Evolutionary conservation across 2,113 vertebrate genomes (phyloP).

Genomic region (Strix aluco): DNA sequence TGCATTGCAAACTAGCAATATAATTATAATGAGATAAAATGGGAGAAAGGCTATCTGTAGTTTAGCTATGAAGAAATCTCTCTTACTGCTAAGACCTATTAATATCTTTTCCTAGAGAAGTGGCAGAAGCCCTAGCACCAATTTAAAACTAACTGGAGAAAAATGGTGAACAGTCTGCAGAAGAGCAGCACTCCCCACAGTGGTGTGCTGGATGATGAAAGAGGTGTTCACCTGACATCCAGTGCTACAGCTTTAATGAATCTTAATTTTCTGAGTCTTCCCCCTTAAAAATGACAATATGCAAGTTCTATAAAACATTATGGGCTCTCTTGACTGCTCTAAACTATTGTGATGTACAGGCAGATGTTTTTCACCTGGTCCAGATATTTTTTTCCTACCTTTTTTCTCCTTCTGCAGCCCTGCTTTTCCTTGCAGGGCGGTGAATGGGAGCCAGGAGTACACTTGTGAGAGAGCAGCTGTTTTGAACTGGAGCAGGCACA

Average conservation of each 20-base stretch:
- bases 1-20: neutral
- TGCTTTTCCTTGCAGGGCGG: slow-evolving; percentile 19
- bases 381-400: neutral
- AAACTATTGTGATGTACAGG: neutral
- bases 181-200: neutral
- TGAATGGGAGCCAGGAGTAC: slow-evolving; percentile 65
- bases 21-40: neutral
- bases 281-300: slow-evolving; percentile 36
- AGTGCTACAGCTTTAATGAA: slow-evolving; percentile 35
- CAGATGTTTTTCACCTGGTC: slow-evolving; percentile 51
- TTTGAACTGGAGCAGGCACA: slow-evolving; percentile 65
- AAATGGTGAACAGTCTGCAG: neutral
- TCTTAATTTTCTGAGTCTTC: slow-evolving; percentile 51
- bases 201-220: slow-evolving; percentile 37
- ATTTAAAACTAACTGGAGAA: slow-evolving; percentile 41
- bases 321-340: slow-evolving; percentile 16
- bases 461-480: slow-evolving; percentile 69
- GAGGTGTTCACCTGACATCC: neutral
- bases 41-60: neutral
- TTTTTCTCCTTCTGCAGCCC: slow-evolving; percentile 1
- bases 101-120: slow-evolving; percentile 17
- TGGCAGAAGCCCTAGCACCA: slow-evolving; percentile 32
- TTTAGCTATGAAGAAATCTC: neutral
- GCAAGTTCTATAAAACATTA: slow-evolving; percentile 35
- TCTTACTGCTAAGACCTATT: slow-evolving; percentile 18